Evolutionary conservation across 1,140 invertebrate genomes (phyloP).

Genomic region (Myzus persicae): DNA sequence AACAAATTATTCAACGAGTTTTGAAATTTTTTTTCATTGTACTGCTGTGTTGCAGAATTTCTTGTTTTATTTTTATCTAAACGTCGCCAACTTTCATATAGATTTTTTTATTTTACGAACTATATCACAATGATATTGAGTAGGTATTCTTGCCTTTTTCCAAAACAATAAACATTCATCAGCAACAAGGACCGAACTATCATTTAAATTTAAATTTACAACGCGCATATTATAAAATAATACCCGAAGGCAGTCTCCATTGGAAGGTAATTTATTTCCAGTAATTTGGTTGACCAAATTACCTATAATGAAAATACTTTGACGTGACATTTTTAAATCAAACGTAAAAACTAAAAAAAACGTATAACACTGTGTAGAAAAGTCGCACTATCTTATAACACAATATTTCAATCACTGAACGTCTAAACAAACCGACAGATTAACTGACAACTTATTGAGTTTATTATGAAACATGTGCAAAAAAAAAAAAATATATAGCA

Average conservation of each 20-base stretch:
- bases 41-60: constrained; percentile 45
- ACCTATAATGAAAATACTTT: neutral
- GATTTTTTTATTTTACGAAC: constrained; percentile 59
- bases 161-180: constrained; percentile 59
- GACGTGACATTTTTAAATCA: neutral
- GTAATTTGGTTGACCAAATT: constrained; percentile 47
- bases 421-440: neutral
- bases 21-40: constrained; percentile 59
- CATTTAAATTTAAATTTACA: constrained; percentile 56
- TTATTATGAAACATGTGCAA: constrained; percentile 22
- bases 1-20: constrained; percentile 61
- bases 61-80: constrained; percentile 56
- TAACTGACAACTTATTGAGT: neutral
- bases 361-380: neutral
- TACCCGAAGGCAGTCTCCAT: constrained; percentile 59
- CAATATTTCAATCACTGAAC: neutral
- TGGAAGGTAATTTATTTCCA: constrained; percentile 60
- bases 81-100: constrained; percentile 59
- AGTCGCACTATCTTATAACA: constrained; percentile 9
- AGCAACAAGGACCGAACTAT: constrained; percentile 58
- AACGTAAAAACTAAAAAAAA: neutral
- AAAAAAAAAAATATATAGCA: too few relatives aligned
- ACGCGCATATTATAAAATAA: constrained; percentile 60
- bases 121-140: constrained; percentile 53
- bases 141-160: constrained; percentile 60